These are phyloP conservation scores for Thelaira solivaga DNA, from an alignment of 2,888 invertebrate species.

Conservation along the genomic window DNA sequence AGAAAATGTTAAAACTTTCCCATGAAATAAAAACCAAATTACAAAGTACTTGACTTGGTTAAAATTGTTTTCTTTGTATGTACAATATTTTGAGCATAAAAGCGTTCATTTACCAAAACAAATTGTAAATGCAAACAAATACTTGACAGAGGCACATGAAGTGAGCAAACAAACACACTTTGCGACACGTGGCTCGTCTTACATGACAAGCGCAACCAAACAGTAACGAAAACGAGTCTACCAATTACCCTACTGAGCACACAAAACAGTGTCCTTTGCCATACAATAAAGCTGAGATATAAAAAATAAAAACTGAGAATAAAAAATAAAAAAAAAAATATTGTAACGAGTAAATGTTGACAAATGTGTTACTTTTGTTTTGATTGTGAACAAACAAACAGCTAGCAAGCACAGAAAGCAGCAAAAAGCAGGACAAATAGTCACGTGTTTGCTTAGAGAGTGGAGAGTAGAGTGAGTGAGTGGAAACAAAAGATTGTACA, in stretches of 20 bases:
- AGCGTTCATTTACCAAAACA: slow-evolving; percentile 57
- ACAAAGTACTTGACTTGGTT: slow-evolving; percentile 43
- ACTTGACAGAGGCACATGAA: slow-evolving; percentile 34
- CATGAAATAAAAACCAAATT: background rate
- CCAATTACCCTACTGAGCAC: slow-evolving; percentile 27
- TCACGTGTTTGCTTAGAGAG: slow-evolving; percentile 43
- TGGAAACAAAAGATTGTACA: slow-evolving; percentile 40
- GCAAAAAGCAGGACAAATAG: too few species aligned
- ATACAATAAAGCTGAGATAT: slow-evolving; percentile 5
- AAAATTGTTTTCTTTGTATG: slow-evolving; percentile 4
- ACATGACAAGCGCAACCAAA: slow-evolving; percentile 58
- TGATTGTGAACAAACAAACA: slow-evolving; percentile 51
- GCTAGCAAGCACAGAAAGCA: slow-evolving; percentile 5
- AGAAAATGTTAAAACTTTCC: slow-evolving; percentile 4
- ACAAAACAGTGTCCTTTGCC: background rate
- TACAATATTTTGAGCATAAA: slow-evolving; percentile 34
- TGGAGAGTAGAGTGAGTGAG: too few species aligned
- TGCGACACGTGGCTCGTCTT: slow-evolving; percentile 44
- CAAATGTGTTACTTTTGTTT: slow-evolving; percentile 58
- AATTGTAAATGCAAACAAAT: slow-evolving; percentile 59
- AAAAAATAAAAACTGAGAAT: background rate
- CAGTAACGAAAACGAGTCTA: slow-evolving; percentile 16
- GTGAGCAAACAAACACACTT: slow-evolving; percentile 50
- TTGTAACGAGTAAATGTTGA: slow-evolving; percentile 53
- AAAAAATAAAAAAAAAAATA: slow-evolving; percentile 10